Conservation (phyloP, 2,888 invertebrate species). For the Caradrina clavipalpis region DNA sequence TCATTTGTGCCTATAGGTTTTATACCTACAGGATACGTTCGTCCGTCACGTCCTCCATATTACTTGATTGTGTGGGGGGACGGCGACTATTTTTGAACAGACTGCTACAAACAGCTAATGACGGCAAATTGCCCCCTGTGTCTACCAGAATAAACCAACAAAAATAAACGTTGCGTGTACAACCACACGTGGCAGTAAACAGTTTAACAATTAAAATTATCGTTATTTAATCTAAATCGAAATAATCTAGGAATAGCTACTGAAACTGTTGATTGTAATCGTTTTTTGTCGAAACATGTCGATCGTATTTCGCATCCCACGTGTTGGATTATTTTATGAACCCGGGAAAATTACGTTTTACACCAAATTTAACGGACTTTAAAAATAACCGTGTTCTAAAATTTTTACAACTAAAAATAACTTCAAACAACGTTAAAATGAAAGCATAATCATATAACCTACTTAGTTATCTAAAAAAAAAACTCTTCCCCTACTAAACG, state of each 20-base stretch:
- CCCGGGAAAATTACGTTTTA: background rate
- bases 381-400: background rate
- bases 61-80: conserved; percentile 80
- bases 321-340: background rate
- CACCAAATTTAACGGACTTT: background rate
- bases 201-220: conserved; percentile 36
- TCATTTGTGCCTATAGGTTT: conserved; percentile 27
- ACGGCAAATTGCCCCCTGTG: conserved; percentile 81
- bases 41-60: conserved; percentile 70
- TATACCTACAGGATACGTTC: conserved; percentile 60
- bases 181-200: conserved; percentile 41
- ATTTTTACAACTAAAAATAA: conserved; percentile 6
- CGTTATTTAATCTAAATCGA: conserved; percentile 32
- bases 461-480: background rate
- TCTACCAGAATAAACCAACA: conserved; percentile 77
- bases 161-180: conserved; percentile 74
- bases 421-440: conserved; percentile 22
- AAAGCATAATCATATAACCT: background rate
- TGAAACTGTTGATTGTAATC: conserved; percentile 9
- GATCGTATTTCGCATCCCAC: background rate
- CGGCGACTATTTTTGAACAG: conserved; percentile 78
- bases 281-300: conserved; percentile 4
- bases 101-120: conserved; percentile 76
- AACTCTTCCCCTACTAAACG: background rate
- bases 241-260: conserved; percentile 19